Conservation (phyloP, 2,113 vertebrate genomes). For the Cairina moschata region DNA sequence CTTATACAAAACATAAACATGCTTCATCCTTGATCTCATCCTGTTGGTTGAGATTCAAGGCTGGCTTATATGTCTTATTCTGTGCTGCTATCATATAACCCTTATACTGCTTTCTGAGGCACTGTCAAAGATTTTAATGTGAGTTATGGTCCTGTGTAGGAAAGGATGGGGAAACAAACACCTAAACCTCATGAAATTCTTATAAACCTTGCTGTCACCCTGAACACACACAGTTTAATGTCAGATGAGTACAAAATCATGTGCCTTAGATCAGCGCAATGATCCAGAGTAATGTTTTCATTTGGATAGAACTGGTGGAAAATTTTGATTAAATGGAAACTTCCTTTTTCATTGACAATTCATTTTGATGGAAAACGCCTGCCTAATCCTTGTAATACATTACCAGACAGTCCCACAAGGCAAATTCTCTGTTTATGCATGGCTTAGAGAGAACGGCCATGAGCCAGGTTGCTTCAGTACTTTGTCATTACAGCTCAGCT, state of each 20-base stretch:
- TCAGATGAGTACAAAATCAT: background rate
- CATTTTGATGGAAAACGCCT: slow-evolving; percentile 17
- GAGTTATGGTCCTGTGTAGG: background rate
- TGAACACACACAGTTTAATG: background rate
- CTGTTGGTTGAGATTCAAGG: background rate
- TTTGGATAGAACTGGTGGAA: slow-evolving; percentile 54
- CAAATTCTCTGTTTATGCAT: background rate
- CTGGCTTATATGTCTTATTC: background rate
- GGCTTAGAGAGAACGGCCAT: background rate
- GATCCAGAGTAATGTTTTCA: slow-evolving; percentile 38
- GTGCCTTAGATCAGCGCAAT: background rate
- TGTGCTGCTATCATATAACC: background rate
- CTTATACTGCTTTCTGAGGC: background rate
- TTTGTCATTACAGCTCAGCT: background rate
- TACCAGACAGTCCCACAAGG: background rate
- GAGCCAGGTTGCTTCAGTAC: background rate
- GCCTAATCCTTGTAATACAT: slow-evolving; percentile 10
- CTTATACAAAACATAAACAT: background rate
- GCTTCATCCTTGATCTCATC: background rate
- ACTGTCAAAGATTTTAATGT: background rate
- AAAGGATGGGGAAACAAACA: background rate
- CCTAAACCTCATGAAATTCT: background rate
- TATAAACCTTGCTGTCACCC: background rate
- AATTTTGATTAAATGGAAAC: slow-evolving; percentile 55
- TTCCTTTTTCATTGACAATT: slow-evolving; percentile 47